Base-by-base conservation (phyloP, 2,113 vertebrate genomes). In the Coptodon bakossiorum region DNA sequence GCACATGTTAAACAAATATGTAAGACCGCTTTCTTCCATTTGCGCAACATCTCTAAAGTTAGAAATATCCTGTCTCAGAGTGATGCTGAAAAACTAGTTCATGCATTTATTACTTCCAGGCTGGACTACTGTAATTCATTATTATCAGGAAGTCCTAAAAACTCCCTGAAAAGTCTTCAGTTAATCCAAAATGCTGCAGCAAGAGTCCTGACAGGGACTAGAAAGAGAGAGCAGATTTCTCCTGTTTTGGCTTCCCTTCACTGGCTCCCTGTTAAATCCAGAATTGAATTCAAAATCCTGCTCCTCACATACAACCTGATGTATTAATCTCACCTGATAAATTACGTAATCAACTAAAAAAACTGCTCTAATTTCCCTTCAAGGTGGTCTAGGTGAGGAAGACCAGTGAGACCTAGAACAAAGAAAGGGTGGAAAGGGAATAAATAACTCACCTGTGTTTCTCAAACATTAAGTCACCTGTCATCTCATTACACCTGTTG, bases 361-460 rank as follows among this genome's bases (percentile, higher is more conserved):
- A 24, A 24, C n/a, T 0, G 53, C 53, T 56, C 3, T 24, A 24
- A 56, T 11, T 24, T 57, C 24, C 24, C 3, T 29, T 0, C 13
- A 29, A 57, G 56, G 56, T 57, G 56, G 56, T 9, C 13, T 1
- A 1, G 4, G 24, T 57, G 56, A 57, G 56, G 0, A 57, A 57
- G 56, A 29, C 24, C 4, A 57, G 1, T 57, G 24, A 29, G 14
- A 0, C 24, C 7, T 57, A 1, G 54, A 27, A 57, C 12, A 57
- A 0, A 57, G 54, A 57, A 57, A 0, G 54, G 4, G 54, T 0
- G 22, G 54, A 56, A 56, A 56, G 2, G 22, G 22, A 56, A 56
- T 56, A 0, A 56, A 56, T 56, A 56, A 5, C 22, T n/a, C n/a
- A n/a, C n/a, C n/a, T n/a, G n/a, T n/a, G n/a, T n/a, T n/a, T n/a